Base-by-base conservation (phyloP, 2,113 vertebrate genomes). In the Poeciliopsis turrubarensis region DNA sequence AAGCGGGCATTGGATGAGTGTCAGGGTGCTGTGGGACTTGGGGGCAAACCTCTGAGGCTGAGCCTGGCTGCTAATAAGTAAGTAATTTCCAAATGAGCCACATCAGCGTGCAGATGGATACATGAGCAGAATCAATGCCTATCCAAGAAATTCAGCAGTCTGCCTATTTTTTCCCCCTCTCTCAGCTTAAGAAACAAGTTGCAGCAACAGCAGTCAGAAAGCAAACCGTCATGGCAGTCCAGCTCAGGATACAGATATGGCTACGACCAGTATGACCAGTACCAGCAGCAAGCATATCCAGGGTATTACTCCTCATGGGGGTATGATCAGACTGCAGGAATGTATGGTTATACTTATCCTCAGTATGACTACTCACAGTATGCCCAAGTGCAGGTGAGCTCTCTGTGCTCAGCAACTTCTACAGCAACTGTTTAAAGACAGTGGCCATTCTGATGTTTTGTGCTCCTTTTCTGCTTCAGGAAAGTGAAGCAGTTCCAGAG, bases 31-130 rank as follows among this genome's bases (percentile, higher is more conserved):
- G 84, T 95, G 34, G 97, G 97, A 4, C 90, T 98, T 72, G 96
- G 97, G 5, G 91, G 94, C 0, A 98, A 97, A 80, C 94, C 96
- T 1, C 93, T 98, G n/a, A 93, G 97, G 34, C 91, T 98, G 66
- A 97, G 96, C 60, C 93, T 98, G 90, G 97, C 97, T 65, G 95
- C 96, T 25, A 97, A 95, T 68, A 98, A 97, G 97, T 98, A 91
- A 95, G 97, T 95, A 57, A 9, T 15, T 32, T 37, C 73, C 3
- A 47, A 47, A 19, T 17, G 15, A 14, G 44, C 44, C 5, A 19
- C 17, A 47, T 47, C 44, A 15, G 9, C 1, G 25, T 31, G 7
- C 2, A 60, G 7, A 10, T 3, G 1, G 32, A 15, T 60, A 37
- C 37, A 27, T 14, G 10, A 17, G 15, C 7, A 60, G 63, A 30